Evolutionary conservation across 2,888 invertebrate species (phyloP).

Genomic region (Microctonus aethiopoides): DNA sequence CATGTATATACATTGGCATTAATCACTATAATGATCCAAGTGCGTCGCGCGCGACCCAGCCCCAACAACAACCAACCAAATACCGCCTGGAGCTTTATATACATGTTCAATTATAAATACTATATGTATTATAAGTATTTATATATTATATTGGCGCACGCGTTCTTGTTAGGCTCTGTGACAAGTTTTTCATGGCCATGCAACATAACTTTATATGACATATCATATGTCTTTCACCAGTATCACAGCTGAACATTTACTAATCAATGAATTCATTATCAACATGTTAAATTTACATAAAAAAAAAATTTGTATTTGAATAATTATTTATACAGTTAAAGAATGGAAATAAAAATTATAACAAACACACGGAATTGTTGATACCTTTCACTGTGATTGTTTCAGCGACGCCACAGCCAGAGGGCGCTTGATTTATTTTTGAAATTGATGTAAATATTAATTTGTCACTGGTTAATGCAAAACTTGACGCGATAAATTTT

Average conservation of each 20-base stretch:
- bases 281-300: slow-evolving; percentile 49
- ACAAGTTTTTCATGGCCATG: slow-evolving; percentile 26
- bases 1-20: slow-evolving; percentile 62
- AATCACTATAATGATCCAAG: slow-evolving; percentile 65
- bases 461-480: background rate
- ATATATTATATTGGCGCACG: slow-evolving; percentile 10
- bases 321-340: background rate
- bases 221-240: background rate
- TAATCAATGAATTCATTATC: slow-evolving; percentile 56
- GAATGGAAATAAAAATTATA: background rate
- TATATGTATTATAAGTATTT: too few relatives aligned
- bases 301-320: too few relatives aligned
- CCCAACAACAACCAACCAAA: slow-evolving; percentile 60
- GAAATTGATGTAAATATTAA: too few relatives aligned
- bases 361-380: background rate
- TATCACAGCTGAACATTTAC: too few relatives aligned
- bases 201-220: background rate
- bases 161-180: slow-evolving; percentile 33
- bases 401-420: background rate
- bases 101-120: background rate
- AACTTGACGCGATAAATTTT: background rate
- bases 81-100: slow-evolving; percentile 42
- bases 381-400: background rate
- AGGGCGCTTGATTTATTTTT: too few relatives aligned
- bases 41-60: slow-evolving; percentile 22